A percentile compares a stretch with the other conserved stretches of the same genome.
These are phyloP conservation scores for Synergus japonicus DNA, from an alignment of 2,888 invertebrate species.

Conservation along the genomic window DNA sequence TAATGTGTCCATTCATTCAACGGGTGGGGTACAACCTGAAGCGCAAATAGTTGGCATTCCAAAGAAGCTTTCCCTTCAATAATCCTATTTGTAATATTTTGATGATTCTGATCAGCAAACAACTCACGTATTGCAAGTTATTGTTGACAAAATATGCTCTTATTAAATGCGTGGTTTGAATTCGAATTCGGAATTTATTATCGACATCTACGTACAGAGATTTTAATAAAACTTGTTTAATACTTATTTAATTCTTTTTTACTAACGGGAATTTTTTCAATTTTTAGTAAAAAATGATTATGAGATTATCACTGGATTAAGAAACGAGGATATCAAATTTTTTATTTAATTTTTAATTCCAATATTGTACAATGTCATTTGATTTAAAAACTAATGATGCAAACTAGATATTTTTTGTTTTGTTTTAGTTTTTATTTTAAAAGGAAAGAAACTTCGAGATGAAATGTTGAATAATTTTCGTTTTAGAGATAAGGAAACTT, in stretches of 20 bases:
- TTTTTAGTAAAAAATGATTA: too few relatives aligned
- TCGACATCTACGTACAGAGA: neutral
- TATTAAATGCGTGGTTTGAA: slow-evolving; percentile 22
- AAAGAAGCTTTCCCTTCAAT: slow-evolving; percentile 34
- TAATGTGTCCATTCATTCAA: slow-evolving; percentile 36
- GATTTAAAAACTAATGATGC: neutral
- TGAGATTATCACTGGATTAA: too few relatives aligned
- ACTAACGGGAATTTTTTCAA: neutral
- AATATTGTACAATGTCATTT: neutral
- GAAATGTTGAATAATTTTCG: slow-evolving; percentile 1
- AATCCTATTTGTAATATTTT: neutral
- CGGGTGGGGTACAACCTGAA: slow-evolving; percentile 28
- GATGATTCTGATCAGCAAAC: slow-evolving; percentile 16
- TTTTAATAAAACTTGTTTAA: neutral
- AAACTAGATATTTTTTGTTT: neutral
- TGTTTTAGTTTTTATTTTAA: neutral
- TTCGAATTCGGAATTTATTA: neutral
- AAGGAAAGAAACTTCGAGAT: neutral
- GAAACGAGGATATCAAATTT: too few relatives aligned
- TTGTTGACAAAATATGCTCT: slow-evolving; percentile 38
- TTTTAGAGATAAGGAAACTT: neutral
- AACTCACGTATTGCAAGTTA: slow-evolving; percentile 25
- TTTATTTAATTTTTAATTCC: too few relatives aligned
- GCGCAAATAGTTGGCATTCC: slow-evolving; percentile 38
- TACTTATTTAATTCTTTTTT: neutral